Evolutionary conservation across 2,888 invertebrate genomes (phyloP), one percentile per base, ranked within the genome.

Genomic region (Epirrhoe alternata): DNA sequence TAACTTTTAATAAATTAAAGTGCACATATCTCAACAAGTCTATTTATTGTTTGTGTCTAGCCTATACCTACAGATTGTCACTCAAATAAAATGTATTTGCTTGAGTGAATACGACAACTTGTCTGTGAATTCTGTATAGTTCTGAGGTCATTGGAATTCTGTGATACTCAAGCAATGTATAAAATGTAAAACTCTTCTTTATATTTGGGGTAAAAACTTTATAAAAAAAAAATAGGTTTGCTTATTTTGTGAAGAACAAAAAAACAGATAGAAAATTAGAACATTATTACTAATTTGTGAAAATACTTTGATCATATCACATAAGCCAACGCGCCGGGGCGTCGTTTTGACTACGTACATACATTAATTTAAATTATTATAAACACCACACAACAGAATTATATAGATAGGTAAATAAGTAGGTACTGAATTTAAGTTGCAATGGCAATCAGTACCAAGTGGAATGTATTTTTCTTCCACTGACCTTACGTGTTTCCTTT

Each of bases 1-100:
- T 84, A 84, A 80, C 80, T 85, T 86, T 85, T 81, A 87, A 83
- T 87, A 86, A 86, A 87, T 86, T 87, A 86, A 87, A 86, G 83
- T 87, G 86, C 87, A 87, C 87, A 86, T 86, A 87, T 86, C 84
- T 84, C 73, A 79, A 72, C 14, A 59, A 24, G 31, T 5, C 31
- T 63, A 51, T 67, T 59, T 30, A 55, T 63, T 66, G 30, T 17
- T n/a, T 24, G 10, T 38, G 38, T 6, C 35, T 35, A 35, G 35
- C n/a, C n/a, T n/a, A n/a, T n/a, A n/a, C n/a, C n/a, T n/a, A n/a
- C n/a, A n/a, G n/a, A n/a, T n/a, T n/a, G n/a, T n/a, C n/a, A n/a
- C n/a, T n/a, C n/a, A n/a, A n/a, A n/a, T n/a, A n/a, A n/a, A n/a
- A n/a, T n/a, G n/a, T n/a, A n/a, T n/a, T n/a, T n/a, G n/a, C n/a